Percentiles rank a stretch among this genome's conserved stretches.
phyloP scores from a whole-genome alignment of 2,113 vertebrate genomes.

The Lycaon pictus region DNA sequence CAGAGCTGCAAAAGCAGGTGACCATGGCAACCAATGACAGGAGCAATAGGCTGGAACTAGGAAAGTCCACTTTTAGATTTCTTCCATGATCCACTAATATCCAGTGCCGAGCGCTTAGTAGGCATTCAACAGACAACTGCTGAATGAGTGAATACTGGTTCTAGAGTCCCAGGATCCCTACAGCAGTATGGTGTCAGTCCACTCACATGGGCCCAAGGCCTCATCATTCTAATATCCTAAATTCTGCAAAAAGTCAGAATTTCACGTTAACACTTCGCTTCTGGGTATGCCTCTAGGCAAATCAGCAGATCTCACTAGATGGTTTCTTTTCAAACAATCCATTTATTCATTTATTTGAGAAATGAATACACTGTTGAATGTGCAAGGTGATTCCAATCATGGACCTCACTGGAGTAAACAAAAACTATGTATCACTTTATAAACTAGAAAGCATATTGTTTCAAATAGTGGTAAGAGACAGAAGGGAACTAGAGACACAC shows the following conservation, averaged over 20 bases:
- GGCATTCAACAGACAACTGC: neutral
- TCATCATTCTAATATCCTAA: neutral
- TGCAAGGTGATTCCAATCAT: neutral
- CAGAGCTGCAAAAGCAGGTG: neutral
- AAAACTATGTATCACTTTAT: neutral
- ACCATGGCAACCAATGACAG: fast-evolving
- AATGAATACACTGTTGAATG: neutral
- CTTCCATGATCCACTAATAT: neutral
- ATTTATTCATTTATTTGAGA: neutral
- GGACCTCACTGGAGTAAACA: neutral
- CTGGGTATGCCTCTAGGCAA: neutral
- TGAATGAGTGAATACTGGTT: neutral
- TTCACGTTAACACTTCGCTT: neutral
- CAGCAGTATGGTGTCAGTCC: neutral
- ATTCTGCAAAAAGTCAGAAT: neutral
- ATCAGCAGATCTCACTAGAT: neutral
- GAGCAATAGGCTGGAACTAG: neutral
- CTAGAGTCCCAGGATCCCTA: neutral
- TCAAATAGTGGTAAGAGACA: neutral
- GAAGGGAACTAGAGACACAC: neutral
- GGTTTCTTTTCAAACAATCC: neutral
- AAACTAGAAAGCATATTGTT: neutral
- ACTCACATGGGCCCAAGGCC: neutral
- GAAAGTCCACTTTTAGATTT: neutral
- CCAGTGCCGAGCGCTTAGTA: neutral